Percentiles rank a stretch among this genome's conserved stretches.
Evolutionary conservation across 2,888 invertebrate genomes (phyloP).

Genomic region (Nomada ferruginata): DNA sequence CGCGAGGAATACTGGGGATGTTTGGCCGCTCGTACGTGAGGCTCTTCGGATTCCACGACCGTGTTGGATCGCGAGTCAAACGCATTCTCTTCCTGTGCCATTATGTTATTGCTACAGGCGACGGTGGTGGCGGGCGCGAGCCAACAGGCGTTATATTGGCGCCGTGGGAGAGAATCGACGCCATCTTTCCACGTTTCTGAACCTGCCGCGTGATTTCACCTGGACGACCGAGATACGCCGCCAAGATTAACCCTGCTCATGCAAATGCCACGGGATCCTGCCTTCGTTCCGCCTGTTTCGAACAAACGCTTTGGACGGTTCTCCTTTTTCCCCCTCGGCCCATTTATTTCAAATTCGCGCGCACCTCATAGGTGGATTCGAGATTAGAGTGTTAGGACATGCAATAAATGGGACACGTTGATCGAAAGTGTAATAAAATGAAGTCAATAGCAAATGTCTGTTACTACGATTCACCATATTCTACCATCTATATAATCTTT

Average conservation of each 20-base stretch:
- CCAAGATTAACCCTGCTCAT: constrained; percentile 3
- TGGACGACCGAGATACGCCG: background rate
- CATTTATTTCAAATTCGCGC: too few relatives aligned
- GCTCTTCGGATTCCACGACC: constrained; percentile 80
- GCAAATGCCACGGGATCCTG: constrained; percentile 5
- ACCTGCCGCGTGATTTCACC: constrained; percentile 30
- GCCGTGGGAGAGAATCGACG: constrained; percentile 59
- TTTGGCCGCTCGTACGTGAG: constrained; percentile 75
- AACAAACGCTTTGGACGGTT: background rate
- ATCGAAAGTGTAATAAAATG: too few relatives aligned
- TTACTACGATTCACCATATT: too few relatives aligned
- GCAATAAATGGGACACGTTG: too few relatives aligned
- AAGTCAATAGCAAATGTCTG: too few relatives aligned
- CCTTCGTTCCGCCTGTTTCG: background rate
- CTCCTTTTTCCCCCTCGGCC: too few relatives aligned
- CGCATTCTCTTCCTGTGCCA: constrained; percentile 81
- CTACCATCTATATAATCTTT: too few relatives aligned
- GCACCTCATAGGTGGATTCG: too few relatives aligned
- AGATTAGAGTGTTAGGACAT: too few relatives aligned
- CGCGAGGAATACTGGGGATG: constrained; percentile 77
- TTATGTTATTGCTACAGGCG: constrained; percentile 77
- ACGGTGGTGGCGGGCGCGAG: constrained; percentile 57
- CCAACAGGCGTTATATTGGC: constrained; percentile 64
- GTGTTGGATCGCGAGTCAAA: constrained; percentile 82
- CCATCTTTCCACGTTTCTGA: constrained; percentile 40